phyloP scores from a whole-genome alignment of 2,888 invertebrate species.

The Leptarthrus brevirostris region DNA sequence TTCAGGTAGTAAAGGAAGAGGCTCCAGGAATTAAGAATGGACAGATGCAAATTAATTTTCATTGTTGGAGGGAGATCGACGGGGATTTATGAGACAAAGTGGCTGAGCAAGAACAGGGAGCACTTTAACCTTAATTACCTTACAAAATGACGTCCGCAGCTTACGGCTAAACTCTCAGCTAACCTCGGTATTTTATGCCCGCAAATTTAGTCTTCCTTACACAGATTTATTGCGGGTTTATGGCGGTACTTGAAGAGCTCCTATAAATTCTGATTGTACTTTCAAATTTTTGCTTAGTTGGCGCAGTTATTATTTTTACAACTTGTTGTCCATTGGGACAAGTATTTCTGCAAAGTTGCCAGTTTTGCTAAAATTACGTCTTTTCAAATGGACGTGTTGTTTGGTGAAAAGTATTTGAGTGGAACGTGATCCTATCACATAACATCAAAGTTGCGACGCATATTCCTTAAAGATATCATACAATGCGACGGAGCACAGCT shows the following conservation, averaged over 20 bases:
- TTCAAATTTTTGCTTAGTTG: neutral
- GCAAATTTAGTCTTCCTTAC: neutral
- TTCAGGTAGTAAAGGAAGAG: neutral
- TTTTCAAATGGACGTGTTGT: no score
- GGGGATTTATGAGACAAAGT: neutral
- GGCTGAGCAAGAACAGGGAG: neutral
- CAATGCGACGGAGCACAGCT: no score
- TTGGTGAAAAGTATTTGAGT: no score
- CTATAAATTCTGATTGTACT: neutral
- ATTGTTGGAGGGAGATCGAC: constrained; percentile 21
- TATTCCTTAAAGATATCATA: no score
- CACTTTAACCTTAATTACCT: constrained; percentile 24
- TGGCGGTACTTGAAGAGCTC: neutral
- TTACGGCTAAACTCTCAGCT: constrained; percentile 4
- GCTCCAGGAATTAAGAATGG: constrained; percentile 6
- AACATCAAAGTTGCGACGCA: no score
- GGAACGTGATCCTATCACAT: no score
- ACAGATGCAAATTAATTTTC: constrained; percentile 38
- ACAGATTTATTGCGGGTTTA: constrained; percentile 30
- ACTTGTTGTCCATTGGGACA: neutral
- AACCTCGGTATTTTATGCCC: constrained; percentile 9
- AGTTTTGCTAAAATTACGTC: no score
- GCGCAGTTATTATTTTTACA: neutral
- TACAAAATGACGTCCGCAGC: constrained; percentile 31
- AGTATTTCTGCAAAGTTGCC: neutral